Base-by-base conservation (phyloP, 2,797 vertebrate genomes). In the Phrynocephalus vlangalii region DNA sequence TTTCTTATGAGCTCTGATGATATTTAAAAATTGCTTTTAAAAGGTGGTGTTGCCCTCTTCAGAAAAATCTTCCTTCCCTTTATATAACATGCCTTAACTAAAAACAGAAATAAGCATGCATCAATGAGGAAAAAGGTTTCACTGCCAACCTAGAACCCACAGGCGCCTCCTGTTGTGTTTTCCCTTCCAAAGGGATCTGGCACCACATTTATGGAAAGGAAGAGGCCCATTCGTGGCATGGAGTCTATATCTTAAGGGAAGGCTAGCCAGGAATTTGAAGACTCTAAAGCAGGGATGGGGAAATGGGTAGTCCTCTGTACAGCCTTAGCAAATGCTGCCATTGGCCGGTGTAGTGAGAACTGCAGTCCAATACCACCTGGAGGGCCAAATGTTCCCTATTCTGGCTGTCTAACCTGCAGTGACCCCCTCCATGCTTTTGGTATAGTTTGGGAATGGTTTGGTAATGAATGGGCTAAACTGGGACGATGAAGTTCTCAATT, bases 21-120 rank as follows among this genome's bases (percentile, higher is more conserved):
- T 56, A 30, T 56, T 83, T 72, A 52, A 67, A 68, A 33, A 20
- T 63, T 75, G 68, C 79, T 50, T 79, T 66, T 75, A 30, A 33
- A 52, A 0, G 30, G 50, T 26, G 71, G 70, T 22, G 56, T 78
- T 52, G 24, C 60, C 79, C 79, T 78, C 77, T 80, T 73, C 71
- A 84, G 79, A 86, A 66, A 89, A 30, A 6, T 48, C 52, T 81
- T 1, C 11, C 52, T 85, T 71, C 86, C 20, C 48, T 85, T 90
- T 82, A 78, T 87, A 48, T 81, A 91, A 91, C 11, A 56, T 60
- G 71, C 44, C 84, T 73, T 91, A 88, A 91, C 81, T 48, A 81
- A 79, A 90, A 90, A 38, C 88, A 91, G 90, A 81, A 84, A 71
- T 68, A 84, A 73, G 67, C 75, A 52, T 72, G 52, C 76, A 81